Conservation (phyloP, 1,140 invertebrate genomes). For the Rhagoletis pomonella region DNA sequence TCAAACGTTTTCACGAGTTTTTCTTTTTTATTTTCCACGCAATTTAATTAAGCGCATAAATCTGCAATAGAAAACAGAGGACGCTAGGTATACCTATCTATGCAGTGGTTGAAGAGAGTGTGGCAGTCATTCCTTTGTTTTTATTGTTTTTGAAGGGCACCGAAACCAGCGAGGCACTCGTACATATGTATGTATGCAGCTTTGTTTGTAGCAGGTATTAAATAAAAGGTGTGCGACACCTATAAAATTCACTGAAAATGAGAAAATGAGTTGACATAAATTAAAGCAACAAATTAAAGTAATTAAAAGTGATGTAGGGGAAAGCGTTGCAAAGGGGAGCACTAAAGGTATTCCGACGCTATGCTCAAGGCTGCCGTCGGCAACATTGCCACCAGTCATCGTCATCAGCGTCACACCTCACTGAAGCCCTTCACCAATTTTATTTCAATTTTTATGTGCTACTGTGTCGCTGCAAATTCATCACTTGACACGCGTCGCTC, state of each 20-base stretch:
- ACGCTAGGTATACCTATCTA: neutral
- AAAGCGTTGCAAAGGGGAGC: neutral
- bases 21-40: neutral
- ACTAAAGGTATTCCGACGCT: neutral
- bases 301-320: conserved; percentile 8
- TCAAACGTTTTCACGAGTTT: neutral
- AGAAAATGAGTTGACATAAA: conserved; percentile 49
- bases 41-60: conserved; percentile 50
- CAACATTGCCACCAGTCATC: neutral
- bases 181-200: no score
- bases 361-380: conserved; percentile 23
- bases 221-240: neutral
- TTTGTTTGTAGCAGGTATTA: no score
- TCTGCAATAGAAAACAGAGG: neutral
- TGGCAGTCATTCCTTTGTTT: neutral
- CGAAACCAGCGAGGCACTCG: neutral
- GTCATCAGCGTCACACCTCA: neutral
- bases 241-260: conserved; percentile 46
- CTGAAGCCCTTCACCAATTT: conserved; percentile 17
- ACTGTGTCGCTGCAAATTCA: conserved; percentile 21
- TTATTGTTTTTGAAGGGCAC: neutral
- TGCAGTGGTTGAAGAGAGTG: neutral
- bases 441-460: conserved; percentile 36
- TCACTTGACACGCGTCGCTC: conserved; percentile 13
- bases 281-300: conserved; percentile 46